Conservation (phyloP, 2,113 vertebrate genomes). For the Sturnira hondurensis region DNA sequence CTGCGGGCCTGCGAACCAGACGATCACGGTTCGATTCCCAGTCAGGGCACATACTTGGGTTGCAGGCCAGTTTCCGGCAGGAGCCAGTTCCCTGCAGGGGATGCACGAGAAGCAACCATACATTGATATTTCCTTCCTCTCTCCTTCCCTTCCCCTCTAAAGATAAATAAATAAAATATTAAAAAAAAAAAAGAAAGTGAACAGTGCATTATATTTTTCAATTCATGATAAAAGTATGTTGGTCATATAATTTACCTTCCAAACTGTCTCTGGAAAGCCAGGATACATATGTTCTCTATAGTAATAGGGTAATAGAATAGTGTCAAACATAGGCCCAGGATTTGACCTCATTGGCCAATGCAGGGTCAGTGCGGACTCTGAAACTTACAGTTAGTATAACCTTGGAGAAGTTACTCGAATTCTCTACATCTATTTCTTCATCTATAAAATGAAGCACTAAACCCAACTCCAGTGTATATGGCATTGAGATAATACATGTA, state of each 20-base stretch:
- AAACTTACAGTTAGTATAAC: background rate
- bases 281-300: background rate
- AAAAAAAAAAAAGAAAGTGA: background rate
- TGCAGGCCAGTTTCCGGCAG: no score
- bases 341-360: background rate
- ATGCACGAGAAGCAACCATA: no score
- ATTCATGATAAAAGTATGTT: background rate
- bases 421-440: background rate
- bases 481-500: background rate
- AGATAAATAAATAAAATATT: no score
- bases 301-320: background rate
- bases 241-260: background rate
- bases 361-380: background rate
- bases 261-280: slow-evolving; percentile 1
- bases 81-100: no score
- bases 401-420: background rate
- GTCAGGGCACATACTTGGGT: no score
- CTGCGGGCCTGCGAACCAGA: no score
- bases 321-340: background rate
- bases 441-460: background rate
- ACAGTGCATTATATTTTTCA: background rate
- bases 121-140: no score
- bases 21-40: no score
- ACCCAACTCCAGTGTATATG: background rate
- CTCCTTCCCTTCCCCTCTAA: no score